Percentiles rank a stretch among this genome's conserved stretches.
phyloP scores from a whole-genome alignment of 2,888 invertebrate genomes.

The Ptychoptera albimana region DNA sequence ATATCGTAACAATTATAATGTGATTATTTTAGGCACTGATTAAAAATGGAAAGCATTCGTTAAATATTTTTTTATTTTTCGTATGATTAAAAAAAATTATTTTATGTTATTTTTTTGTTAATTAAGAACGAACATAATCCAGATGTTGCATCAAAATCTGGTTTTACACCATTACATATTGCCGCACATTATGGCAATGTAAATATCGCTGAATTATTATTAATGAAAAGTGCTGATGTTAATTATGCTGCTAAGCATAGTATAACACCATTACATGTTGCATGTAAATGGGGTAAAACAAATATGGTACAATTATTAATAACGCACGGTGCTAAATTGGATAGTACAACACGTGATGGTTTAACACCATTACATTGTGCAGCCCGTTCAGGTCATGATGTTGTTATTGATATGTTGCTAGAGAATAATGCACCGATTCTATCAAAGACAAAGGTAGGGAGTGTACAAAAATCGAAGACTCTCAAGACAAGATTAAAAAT shows the following conservation, averaged over 20 bases:
- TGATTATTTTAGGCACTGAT: too few species aligned
- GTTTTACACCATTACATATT: constrained; percentile 96
- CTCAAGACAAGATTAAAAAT: not conserved
- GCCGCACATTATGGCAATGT: constrained; percentile 97
- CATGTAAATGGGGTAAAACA: constrained; percentile 96
- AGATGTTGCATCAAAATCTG: constrained; percentile 91
- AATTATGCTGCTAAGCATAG: constrained; percentile 94
- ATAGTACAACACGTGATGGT: constrained; percentile 86
- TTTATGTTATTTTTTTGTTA: constrained; percentile 22
- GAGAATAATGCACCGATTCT: constrained; percentile 85
- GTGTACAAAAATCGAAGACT: not conserved
- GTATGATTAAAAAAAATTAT: not conserved
- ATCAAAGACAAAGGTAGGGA: constrained; percentile 77
- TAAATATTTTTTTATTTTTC: not conserved
- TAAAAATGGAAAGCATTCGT: too few species aligned
- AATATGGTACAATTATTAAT: constrained; percentile 82
- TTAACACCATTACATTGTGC: constrained; percentile 95
- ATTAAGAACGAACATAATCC: constrained; percentile 86
- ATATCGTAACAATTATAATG: too few species aligned
- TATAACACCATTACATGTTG: constrained; percentile 96
- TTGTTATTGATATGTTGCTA: constrained; percentile 77
- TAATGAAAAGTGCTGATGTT: constrained; percentile 85
- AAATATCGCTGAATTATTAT: constrained; percentile 74
- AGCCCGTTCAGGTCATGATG: constrained; percentile 88
- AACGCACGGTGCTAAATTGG: constrained; percentile 79